phyloP scores from a whole-genome alignment of 2,113 vertebrate genomes.

The Nesospiza acunhae region DNA sequence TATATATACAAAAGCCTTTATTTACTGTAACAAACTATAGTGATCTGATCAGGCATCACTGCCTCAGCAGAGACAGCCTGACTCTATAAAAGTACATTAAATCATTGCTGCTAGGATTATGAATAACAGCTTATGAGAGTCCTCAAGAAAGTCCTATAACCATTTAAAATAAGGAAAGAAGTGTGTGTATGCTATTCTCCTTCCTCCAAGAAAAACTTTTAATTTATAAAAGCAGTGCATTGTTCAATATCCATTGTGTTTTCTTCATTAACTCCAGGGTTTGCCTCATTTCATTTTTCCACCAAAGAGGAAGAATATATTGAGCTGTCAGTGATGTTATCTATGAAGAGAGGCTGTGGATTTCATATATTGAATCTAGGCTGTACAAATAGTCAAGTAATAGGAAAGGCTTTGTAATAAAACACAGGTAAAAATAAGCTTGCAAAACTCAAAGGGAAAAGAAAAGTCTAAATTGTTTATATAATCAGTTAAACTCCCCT shows the following conservation, averaged over 20 bases:
- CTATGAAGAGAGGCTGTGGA: conserved; percentile 24
- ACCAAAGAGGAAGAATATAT: conserved; percentile 41
- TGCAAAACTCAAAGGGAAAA: conserved; percentile 54
- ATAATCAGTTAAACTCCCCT: conserved; percentile 35
- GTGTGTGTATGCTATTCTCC: neutral
- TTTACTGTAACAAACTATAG: neutral
- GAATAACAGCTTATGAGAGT: conserved; percentile 17
- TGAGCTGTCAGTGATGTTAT: conserved; percentile 47
- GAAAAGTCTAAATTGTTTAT: conserved; percentile 65
- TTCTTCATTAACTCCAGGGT: conserved; percentile 68
- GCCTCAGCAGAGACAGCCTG: neutral
- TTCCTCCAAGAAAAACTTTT: conserved; percentile 8
- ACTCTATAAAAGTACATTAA: conserved; percentile 34
- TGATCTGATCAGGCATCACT: neutral
- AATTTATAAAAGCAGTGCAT: conserved; percentile 35
- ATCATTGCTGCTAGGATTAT: neutral
- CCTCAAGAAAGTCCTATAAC: conserved; percentile 21
- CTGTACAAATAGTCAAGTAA: conserved; percentile 70
- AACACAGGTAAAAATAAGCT: conserved; percentile 58
- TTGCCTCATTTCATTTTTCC: conserved; percentile 56
- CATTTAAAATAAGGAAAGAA: neutral
- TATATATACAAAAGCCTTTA: neutral
- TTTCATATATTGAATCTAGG: conserved; percentile 71
- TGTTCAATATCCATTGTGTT: conserved; percentile 48
- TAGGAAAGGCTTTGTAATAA: conserved; percentile 66